Percentiles rank a stretch among this genome's conserved stretches.
These are phyloP conservation scores for Pachypanchax playfairii DNA, from an alignment of 2,113 vertebrate species.

Conservation along the genomic window DNA sequence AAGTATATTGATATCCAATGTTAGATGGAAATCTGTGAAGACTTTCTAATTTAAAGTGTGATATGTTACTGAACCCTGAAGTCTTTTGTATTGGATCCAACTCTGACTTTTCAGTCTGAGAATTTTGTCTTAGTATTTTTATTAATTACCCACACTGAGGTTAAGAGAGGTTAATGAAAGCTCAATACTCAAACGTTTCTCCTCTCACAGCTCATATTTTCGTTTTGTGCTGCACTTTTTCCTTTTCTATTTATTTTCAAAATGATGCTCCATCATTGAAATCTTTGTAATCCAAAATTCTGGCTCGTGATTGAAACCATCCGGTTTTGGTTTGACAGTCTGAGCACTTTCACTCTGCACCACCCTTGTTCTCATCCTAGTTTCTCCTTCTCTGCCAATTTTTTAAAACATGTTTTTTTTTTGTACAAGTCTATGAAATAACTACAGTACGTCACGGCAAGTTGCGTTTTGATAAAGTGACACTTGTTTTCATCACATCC, in stretches of 20 bases:
- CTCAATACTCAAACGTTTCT: background rate
- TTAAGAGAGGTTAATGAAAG: conserved; percentile 14
- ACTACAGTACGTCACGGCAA: too few species aligned
- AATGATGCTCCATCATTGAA: background rate
- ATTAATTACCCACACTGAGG: conserved; percentile 25
- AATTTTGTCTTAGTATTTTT: conserved; percentile 16
- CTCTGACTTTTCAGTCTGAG: conserved; percentile 21
- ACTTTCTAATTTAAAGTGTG: conserved; percentile 28
- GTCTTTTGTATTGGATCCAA: conserved; percentile 6
- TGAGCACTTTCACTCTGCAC: background rate
- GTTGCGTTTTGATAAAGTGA: too few species aligned
- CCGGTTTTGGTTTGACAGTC: conserved; percentile 9
- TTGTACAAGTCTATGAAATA: too few species aligned
- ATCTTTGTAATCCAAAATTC: background rate
- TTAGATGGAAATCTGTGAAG: background rate
- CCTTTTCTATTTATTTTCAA: conserved; percentile 12
- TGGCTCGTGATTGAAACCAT: conserved; percentile 1
- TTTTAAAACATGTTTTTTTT: conserved; percentile 6
- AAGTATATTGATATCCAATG: background rate
- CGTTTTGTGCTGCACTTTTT: background rate
- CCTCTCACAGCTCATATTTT: background rate
- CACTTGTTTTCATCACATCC: background rate
- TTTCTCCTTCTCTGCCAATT: background rate
- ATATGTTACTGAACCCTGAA: conserved; percentile 8
- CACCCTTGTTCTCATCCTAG: background rate